Conservation (phyloP, 1,140 invertebrate genomes). For the Papilio polytes region DNA sequence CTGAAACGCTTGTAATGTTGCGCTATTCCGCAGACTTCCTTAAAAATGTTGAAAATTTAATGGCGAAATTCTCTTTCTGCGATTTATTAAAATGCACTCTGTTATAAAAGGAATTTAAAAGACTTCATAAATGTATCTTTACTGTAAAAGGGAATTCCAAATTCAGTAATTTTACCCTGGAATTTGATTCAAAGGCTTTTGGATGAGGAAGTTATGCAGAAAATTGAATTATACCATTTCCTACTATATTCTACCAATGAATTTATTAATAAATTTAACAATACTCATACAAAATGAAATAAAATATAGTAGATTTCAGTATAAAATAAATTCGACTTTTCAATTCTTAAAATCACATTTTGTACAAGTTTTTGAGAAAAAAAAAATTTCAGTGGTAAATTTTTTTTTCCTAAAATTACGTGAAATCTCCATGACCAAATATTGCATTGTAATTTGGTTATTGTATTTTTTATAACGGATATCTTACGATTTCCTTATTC, state of each 20-base stretch:
- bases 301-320: too few relatives aligned
- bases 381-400: too few relatives aligned
- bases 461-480: too few relatives aligned
- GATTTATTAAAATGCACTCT: slow-evolving; percentile 24
- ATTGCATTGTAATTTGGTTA: too few relatives aligned
- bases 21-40: not conserved
- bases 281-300: too few relatives aligned
- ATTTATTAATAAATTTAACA: too few relatives aligned
- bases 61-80: slow-evolving; percentile 17
- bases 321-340: too few relatives aligned
- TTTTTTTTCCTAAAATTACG: too few relatives aligned
- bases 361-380: too few relatives aligned
- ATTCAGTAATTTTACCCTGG: not conserved
- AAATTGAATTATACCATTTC: not conserved
- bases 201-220: not conserved
- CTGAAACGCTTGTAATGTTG: slow-evolving; percentile 7
- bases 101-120: slow-evolving; percentile 19
- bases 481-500: not conserved
- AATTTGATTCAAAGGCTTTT: slow-evolving; percentile 5
- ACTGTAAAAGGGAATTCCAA: not conserved
- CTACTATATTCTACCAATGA: not conserved
- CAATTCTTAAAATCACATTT: too few relatives aligned
- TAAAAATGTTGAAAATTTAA: slow-evolving; percentile 25
- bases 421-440: too few relatives aligned
- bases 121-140: slow-evolving; percentile 12